Percentiles rank a stretch among this genome's conserved stretches.
Conservation (phyloP, 1,140 invertebrate genomes). For the Ceratosolen fusciceps region DNA sequence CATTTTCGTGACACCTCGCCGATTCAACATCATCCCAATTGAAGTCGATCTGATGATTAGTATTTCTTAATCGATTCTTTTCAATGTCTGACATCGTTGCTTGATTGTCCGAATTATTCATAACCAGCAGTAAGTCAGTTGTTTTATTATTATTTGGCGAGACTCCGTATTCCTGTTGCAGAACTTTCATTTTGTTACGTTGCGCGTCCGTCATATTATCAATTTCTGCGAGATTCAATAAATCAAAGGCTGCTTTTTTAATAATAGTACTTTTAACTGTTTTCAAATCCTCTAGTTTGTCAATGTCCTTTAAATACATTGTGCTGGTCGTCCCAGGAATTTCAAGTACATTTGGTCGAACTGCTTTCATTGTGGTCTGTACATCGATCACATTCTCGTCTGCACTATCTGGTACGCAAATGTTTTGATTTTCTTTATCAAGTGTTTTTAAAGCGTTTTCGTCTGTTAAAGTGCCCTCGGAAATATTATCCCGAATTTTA, state of each 20-base stretch:
- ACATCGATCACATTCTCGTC: constrained; percentile 29
- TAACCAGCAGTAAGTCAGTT: neutral
- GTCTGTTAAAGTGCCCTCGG: constrained; percentile 2
- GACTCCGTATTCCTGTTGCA: constrained; percentile 58
- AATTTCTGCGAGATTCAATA: constrained; percentile 49
- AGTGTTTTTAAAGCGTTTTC: constrained; percentile 24
- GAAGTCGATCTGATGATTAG: constrained; percentile 48
- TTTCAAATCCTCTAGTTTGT: constrained; percentile 19
- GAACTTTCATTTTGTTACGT: constrained; percentile 55
- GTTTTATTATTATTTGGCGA: constrained; percentile 43
- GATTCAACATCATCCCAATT: constrained; percentile 49
- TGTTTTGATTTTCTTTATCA: constrained; percentile 32
- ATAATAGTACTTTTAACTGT: neutral
- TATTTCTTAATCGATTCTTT: constrained; percentile 51
- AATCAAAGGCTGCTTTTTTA: constrained; percentile 3
- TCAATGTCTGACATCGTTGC: constrained; percentile 43
- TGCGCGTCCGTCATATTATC: constrained; percentile 60
- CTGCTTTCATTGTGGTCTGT: constrained; percentile 47
- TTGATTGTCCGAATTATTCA: neutral
- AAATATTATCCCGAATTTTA: constrained; percentile 52
- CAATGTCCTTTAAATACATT: neutral
- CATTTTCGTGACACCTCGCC: neutral
- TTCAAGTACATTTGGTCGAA: constrained; percentile 58
- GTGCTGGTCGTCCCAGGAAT: constrained; percentile 41
- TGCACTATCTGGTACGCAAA: neutral